Percentiles rank a stretch among this genome's conserved stretches.
phyloP scores from a whole-genome alignment of 2,113 vertebrate genomes.

The Riparia riparia region DNA sequence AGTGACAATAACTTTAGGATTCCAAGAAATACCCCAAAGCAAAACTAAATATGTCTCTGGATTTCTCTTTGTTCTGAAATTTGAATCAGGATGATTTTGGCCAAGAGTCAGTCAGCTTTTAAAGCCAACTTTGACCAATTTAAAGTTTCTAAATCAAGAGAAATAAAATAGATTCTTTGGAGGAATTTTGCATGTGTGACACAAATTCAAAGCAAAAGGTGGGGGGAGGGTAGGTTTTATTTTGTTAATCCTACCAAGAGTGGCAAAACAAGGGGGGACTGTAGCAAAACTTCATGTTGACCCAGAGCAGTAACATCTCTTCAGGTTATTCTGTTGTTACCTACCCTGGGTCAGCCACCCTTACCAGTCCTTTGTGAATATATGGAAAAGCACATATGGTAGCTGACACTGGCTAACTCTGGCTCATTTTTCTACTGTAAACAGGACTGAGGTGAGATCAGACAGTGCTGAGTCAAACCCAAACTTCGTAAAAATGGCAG shows the following conservation, averaged over 20 bases:
- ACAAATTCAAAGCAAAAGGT: conserved; percentile 3
- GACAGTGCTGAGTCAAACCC: not conserved
- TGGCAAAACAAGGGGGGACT: not conserved
- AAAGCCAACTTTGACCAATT: not conserved
- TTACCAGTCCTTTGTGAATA: not conserved
- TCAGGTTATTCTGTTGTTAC: not conserved
- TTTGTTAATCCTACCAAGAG: not conserved
- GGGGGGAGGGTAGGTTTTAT: not conserved
- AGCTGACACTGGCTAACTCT: not conserved
- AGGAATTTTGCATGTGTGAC: not conserved
- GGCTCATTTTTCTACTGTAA: not conserved
- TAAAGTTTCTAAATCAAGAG: not conserved
- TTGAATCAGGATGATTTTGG: not conserved
- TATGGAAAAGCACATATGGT: not conserved
- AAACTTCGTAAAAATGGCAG: not conserved
- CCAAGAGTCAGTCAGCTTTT: not conserved
- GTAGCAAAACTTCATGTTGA: not conserved
- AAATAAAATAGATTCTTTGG: not conserved
- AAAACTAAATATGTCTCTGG: not conserved
- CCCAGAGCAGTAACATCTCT: not conserved
- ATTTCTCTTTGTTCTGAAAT: conserved; percentile 13
- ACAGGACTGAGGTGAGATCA: not conserved
- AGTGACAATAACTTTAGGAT: not conserved
- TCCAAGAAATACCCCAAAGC: not conserved
- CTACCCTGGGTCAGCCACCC: not conserved